A percentile compares a stretch with the other conserved stretches of the same genome.
Conservation (phyloP, 2,797 vertebrate species). For the Sebastiscus tertius region DNA sequence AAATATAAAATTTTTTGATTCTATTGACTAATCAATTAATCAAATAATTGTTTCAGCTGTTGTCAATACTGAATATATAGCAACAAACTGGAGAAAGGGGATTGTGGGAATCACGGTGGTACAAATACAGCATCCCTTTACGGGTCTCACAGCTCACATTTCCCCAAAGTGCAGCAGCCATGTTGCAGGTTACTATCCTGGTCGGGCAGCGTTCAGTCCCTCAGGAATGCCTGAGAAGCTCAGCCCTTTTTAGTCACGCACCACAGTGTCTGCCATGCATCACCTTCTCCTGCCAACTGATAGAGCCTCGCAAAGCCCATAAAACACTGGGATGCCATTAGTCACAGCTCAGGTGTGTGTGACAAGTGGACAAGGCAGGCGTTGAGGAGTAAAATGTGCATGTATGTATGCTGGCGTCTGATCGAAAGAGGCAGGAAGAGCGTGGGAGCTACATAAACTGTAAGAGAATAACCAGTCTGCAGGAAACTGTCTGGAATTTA, state of each 20-base stretch:
- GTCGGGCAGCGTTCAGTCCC: constrained; percentile 26
- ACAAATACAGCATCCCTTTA: constrained; percentile 18
- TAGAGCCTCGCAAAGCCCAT: constrained; percentile 8
- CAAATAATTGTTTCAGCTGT: not conserved
- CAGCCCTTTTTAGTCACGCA: constrained; percentile 54
- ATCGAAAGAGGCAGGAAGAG: not conserved
- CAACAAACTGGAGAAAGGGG: not conserved
- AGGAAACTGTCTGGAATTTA: not conserved
- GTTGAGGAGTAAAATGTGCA: not conserved
- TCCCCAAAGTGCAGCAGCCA: constrained; percentile 24
- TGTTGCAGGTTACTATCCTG: constrained; percentile 46
- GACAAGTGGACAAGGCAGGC: constrained; percentile 1
- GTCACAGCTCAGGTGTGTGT: constrained; percentile 52
- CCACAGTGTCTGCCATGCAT: constrained; percentile 43
- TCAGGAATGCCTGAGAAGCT: constrained; percentile 59
- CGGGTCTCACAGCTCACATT: constrained; percentile 29
- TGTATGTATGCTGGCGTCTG: not conserved
- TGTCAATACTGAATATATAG: not conserved
- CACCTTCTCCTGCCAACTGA: constrained; percentile 37
- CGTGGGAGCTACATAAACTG: constrained; percentile 1
- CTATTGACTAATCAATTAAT: not conserved
- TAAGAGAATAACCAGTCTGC: not conserved
- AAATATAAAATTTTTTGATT: not conserved
- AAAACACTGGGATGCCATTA: constrained; percentile 9
- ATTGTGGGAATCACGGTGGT: constrained; percentile 3